Evolutionary conservation across 2,888 invertebrate genomes (phyloP).

Genomic region (Panopea generosa): DNA sequence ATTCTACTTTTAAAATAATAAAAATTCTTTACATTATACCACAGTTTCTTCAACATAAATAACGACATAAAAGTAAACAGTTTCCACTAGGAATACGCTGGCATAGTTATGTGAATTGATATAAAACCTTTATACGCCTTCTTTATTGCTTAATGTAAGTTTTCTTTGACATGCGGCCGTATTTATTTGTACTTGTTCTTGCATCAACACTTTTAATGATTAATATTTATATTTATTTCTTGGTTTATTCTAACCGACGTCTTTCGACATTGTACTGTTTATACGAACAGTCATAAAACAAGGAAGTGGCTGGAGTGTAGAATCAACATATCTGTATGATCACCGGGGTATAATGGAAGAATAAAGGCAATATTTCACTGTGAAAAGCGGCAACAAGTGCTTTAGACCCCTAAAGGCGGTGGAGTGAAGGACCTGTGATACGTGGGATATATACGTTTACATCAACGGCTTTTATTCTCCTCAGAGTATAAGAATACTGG

Average conservation of each 20-base stretch:
- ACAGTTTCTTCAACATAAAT: no score
- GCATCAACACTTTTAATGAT: neutral
- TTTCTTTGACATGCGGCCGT: neutral
- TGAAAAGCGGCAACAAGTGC: conserved; percentile 6
- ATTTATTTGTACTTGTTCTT: neutral
- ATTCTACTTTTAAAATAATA: no score
- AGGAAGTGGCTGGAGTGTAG: conserved; percentile 25
- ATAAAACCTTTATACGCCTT: no score
- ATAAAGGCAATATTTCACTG: neutral
- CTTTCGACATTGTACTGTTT: conserved; percentile 31
- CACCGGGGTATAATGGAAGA: conserved; percentile 11
- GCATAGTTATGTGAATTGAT: no score
- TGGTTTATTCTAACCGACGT: conserved; percentile 31
- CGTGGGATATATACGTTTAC: conserved; percentile 8
- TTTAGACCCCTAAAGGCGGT: neutral
- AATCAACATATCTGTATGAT: conserved; percentile 40
- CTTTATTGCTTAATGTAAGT: no score
- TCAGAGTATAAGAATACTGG: conserved; percentile 17
- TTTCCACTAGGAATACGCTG: no score
- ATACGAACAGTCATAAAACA: conserved; percentile 28
- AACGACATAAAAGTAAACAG: no score
- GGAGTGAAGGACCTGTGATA: neutral
- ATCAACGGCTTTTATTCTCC: conserved; percentile 13
- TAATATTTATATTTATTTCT: conserved; percentile 1
- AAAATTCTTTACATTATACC: no score